A percentile compares a stretch with the other conserved stretches of the same genome.
Conservation (phyloP, 2,113 vertebrate genomes). For the Emydocephalus ijimae region DNA sequence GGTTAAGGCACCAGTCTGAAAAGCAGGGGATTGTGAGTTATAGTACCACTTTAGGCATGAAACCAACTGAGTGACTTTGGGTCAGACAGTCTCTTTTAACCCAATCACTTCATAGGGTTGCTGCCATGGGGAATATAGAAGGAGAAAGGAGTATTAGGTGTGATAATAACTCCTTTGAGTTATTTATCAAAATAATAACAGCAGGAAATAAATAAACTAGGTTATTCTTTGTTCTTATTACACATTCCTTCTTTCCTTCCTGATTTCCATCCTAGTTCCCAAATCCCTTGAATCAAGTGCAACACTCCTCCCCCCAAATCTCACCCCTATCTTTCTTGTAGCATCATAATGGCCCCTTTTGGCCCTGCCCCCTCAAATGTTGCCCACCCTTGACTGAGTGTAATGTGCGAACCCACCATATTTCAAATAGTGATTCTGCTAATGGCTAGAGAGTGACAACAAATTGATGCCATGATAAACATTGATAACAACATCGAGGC, state of each 20-base stretch:
- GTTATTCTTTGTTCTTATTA: background rate
- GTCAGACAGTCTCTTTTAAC: background rate
- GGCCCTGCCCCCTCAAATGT: background rate
- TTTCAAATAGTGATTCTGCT: background rate
- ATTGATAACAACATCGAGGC: background rate
- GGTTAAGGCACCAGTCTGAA: background rate
- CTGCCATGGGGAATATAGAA: background rate
- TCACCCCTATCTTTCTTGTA: background rate
- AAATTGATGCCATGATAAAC: background rate
- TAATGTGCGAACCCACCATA: background rate
- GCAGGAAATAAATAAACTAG: background rate
- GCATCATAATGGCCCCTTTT: background rate
- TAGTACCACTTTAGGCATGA: background rate
- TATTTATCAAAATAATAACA: background rate
- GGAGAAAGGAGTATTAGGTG: background rate
- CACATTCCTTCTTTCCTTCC: background rate
- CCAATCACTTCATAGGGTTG: background rate
- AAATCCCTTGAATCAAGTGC: background rate
- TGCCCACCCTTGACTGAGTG: background rate
- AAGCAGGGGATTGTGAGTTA: background rate
- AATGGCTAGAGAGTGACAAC: background rate
- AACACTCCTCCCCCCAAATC: background rate
- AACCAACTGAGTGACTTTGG: background rate
- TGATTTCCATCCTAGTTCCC: background rate
- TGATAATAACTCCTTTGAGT: background rate